These are phyloP conservation scores for Brachionus manjavacas DNA, from an alignment of 1,140 invertebrate genomes.

Conservation along the genomic window DNA sequence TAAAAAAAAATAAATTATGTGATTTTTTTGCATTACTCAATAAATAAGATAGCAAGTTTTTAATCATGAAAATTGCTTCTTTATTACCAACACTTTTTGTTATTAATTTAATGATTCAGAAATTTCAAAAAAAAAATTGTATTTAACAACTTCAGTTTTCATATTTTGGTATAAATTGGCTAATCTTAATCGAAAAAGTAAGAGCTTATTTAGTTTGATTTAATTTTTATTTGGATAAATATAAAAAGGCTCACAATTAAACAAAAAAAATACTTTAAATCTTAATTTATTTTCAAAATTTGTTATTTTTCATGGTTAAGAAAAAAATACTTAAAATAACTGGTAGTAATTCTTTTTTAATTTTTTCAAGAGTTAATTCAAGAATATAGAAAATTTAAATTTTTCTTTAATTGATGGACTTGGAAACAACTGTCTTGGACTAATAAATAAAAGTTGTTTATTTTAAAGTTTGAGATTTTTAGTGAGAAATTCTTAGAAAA, in stretches of 20 bases:
- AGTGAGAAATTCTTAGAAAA: too few relatives aligned
- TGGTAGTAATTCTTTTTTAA: too few relatives aligned
- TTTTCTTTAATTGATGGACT: too few relatives aligned
- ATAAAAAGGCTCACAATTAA: neutral
- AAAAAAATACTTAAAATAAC: too few relatives aligned
- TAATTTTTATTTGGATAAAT: neutral
- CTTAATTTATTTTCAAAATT: too few relatives aligned
- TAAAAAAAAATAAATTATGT: neutral
- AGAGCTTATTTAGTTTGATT: neutral
- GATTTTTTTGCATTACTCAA: neutral
- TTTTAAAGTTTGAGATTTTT: too few relatives aligned
- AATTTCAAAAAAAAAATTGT: neutral
- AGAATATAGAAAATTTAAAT: too few relatives aligned
- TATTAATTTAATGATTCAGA: neutral
- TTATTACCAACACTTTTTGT: neutral
- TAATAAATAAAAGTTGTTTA: too few relatives aligned
- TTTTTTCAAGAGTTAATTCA: too few relatives aligned
- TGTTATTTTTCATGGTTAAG: too few relatives aligned
- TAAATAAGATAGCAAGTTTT: neutral
- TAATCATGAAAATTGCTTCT: neutral
- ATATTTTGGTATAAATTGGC: neutral
- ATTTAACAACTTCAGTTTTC: neutral
- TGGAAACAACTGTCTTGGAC: too few relatives aligned
- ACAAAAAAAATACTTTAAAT: too few relatives aligned
- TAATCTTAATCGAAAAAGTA: neutral